Base-by-base conservation (phyloP, 1,140 invertebrate species). In the Zaprionus vittiger region DNA sequence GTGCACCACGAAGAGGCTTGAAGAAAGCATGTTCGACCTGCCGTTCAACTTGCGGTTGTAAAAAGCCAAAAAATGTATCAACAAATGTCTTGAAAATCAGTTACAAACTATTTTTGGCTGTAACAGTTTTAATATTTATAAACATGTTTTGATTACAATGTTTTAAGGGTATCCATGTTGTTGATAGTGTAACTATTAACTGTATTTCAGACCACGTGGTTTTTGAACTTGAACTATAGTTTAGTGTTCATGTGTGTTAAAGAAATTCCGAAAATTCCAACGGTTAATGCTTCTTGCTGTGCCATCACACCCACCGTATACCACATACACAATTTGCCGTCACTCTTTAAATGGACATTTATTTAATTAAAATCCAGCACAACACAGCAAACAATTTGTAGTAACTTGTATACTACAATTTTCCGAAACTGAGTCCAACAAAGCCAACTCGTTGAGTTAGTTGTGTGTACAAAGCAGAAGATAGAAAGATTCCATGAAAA, bases 201-300 rank as follows among this genome's bases (percentile, higher is more conserved):
- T 54, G 14, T 34, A 52, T 31, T 15, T 34, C 17, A 12, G 17
- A 15, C 34, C 65, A 55, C 64, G 57, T 55, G 57, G 9, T 37
- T 20, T 63, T 11, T 63, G 64, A 68, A 62, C 65, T 68, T 73
- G 64, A 70, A 57, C 56, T 57, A 17, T 28, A n/a, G 61, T 69
- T 69, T n/a, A n/a, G 12, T 6, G 26, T 52, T 37, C 15, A 20
- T 52, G 49, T 24, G 11, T 34, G 14, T 44, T n/a, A 44, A 24
- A 34, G 56, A 70, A 37, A 64, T 71, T 34, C 34, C 22, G 3
- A 38, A 75, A 24, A 59, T 57, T 52, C 47, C 47, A 52, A 12
- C 47, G 20, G 20, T 24, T 22, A 52, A 52, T 52, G 47, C n/a
- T 22, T 52, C 11, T 52, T 52, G 2, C 7, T 24, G 47, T 52